phyloP scores from a whole-genome alignment of 2,113 vertebrate species.

The Maccullochella peelii region DNA sequence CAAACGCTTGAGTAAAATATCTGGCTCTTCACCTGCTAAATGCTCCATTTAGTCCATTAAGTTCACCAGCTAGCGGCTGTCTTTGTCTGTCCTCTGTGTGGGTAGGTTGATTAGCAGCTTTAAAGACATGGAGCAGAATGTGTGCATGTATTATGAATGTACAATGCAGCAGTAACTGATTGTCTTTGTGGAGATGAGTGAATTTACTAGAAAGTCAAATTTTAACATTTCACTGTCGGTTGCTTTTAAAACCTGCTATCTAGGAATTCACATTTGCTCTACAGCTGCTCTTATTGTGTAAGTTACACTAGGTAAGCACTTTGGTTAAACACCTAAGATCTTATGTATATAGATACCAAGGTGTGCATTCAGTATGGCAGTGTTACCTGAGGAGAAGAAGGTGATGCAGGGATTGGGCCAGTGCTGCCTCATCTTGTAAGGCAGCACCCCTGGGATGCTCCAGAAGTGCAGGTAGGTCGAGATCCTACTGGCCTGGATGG shows the following conservation, averaged over 20 bases:
- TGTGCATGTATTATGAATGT: not conserved
- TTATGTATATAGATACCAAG: not conserved
- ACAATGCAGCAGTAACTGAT: not conserved
- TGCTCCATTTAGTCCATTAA: not conserved
- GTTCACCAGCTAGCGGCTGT: not conserved
- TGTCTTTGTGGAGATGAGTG: not conserved
- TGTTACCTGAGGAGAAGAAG: constrained; percentile 92
- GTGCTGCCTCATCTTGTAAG: constrained; percentile 90
- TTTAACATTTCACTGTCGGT: not conserved
- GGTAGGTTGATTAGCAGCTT: not conserved
- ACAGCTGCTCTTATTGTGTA: not conserved
- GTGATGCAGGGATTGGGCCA: constrained; percentile 92
- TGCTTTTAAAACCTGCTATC: not conserved
- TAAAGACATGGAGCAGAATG: too few relatives aligned
- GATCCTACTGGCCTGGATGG: constrained; percentile 96
- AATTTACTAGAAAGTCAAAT: not conserved
- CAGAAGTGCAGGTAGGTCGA: constrained; percentile 95
- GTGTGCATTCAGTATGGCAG: not conserved
- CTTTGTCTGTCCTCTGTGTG: not conserved
- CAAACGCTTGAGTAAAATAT: too few relatives aligned
- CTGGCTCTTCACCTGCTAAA: not conserved
- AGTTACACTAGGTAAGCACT: not conserved
- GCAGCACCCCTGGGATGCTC: constrained; percentile 92
- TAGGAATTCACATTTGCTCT: not conserved
- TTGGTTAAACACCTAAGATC: not conserved